Percentiles rank a stretch among this genome's conserved stretches.
phyloP scores from a whole-genome alignment of 2,113 vertebrate species.

The Promerops cafer region DNA sequence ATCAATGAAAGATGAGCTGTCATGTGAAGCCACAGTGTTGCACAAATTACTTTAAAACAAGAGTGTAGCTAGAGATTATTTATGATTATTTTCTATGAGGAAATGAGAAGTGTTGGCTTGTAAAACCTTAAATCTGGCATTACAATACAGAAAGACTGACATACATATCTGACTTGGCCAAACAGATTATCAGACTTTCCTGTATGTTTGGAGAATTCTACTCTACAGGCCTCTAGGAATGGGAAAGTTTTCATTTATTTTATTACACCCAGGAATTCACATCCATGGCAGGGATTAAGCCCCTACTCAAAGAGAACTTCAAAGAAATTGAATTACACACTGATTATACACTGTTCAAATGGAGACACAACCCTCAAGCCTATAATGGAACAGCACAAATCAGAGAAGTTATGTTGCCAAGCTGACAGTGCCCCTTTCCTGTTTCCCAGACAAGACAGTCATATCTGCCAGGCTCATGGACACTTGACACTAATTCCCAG shows the following conservation, averaged over 20 bases:
- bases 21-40: not conserved
- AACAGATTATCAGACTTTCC: not conserved
- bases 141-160: not conserved
- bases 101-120: not conserved
- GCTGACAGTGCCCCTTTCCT: not conserved
- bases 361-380: not conserved
- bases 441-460: not conserved
- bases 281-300: not conserved
- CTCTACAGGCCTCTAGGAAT: not conserved
- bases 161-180: not conserved
- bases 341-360: not conserved
- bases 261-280: not conserved
- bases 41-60: not conserved
- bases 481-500: not conserved
- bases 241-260: not conserved
- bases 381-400: not conserved
- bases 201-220: not conserved
- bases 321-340: too few species aligned
- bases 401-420: not conserved
- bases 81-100: not conserved
- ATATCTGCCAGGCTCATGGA: not conserved
- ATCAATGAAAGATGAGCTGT: not conserved
- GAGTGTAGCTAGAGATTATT: not conserved
- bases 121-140: not conserved
- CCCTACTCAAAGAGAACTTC: not conserved